These are phyloP conservation scores for Anastatus disparis DNA, from an alignment of 1,140 invertebrate genomes.

Conservation along the genomic window DNA sequence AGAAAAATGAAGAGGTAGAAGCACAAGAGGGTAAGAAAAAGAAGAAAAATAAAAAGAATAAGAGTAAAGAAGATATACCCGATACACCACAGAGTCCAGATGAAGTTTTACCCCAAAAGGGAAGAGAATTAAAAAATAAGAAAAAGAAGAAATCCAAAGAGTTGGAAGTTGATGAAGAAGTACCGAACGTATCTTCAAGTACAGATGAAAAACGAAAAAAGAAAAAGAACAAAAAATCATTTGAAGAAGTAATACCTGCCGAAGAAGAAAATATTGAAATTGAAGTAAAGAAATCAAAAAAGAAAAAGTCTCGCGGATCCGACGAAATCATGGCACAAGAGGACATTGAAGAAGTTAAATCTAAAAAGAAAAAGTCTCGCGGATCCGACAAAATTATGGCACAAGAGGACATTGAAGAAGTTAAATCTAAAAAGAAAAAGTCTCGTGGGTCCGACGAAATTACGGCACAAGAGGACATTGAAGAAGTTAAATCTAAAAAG, in stretches of 20 bases:
- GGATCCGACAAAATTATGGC: not conserved
- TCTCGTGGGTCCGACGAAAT: too few relatives aligned
- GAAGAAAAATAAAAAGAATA: not conserved
- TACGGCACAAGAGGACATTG: too few relatives aligned
- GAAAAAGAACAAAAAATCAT: not conserved
- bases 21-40: not conserved
- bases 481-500: too few relatives aligned
- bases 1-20: conserved; percentile 16
- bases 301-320: conserved; percentile 4
- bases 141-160: not conserved
- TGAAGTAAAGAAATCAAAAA: conserved; percentile 12
- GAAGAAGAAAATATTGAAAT: not conserved
- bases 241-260: not conserved
- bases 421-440: too few relatives aligned
- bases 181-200: not conserved
- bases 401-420: conserved; percentile 1
- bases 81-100: not conserved
- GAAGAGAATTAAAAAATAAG: not conserved
- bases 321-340: not conserved
- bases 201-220: not conserved
- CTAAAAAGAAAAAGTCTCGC: conserved; percentile 9
- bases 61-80: not conserved
- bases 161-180: not conserved
- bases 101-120: too few relatives aligned
- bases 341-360: not conserved